A percentile compares a stretch with the other conserved stretches of the same genome.
Evolutionary conservation across 92 coral and sea anemone species (phyloP).

Genomic region (Palythoa grandis): DNA sequence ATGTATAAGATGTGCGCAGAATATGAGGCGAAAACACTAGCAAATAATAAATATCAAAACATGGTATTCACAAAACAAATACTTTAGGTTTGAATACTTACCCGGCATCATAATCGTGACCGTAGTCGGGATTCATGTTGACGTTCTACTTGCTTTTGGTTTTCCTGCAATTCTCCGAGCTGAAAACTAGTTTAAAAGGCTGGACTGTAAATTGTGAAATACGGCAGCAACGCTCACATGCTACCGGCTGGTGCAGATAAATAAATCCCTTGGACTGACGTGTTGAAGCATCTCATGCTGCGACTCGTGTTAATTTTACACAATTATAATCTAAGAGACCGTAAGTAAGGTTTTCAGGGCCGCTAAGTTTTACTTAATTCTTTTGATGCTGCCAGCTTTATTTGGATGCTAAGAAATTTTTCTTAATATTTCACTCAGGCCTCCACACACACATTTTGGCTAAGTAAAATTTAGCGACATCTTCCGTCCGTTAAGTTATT

Average conservation of each 20-base stretch:
- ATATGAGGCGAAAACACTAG: slow-evolving; percentile 49
- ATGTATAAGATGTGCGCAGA: slow-evolving; percentile 51
- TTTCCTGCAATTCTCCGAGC: slow-evolving; percentile 36
- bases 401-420: slow-evolving; percentile 19
- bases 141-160: slow-evolving; percentile 33
- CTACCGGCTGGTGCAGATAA: slow-evolving; percentile 30
- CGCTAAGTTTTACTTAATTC: slow-evolving; percentile 22
- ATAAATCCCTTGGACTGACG: slow-evolving; percentile 29
- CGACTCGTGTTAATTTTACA: slow-evolving; percentile 31
- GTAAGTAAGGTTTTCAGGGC: too few species aligned
- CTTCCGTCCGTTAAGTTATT: slow-evolving; percentile 13
- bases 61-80: slow-evolving; percentile 36
- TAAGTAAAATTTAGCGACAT: slow-evolving; percentile 14
- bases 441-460: slow-evolving; percentile 19
- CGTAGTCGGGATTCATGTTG: slow-evolving; percentile 29
- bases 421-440: too few species aligned
- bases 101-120: slow-evolving; percentile 35
- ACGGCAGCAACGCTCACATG: slow-evolving; percentile 32
- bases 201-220: slow-evolving; percentile 39
- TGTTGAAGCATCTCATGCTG: slow-evolving; percentile 34
- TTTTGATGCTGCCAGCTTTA: slow-evolving; percentile 25
- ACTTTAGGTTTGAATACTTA: slow-evolving; percentile 35
- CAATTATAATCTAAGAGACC: slow-evolving; percentile 21
- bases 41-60: slow-evolving; percentile 35
- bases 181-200: slow-evolving; percentile 33